Evolutionary conservation across 2,888 invertebrate species (phyloP).

Genomic region (Azorinus chamasolen): DNA sequence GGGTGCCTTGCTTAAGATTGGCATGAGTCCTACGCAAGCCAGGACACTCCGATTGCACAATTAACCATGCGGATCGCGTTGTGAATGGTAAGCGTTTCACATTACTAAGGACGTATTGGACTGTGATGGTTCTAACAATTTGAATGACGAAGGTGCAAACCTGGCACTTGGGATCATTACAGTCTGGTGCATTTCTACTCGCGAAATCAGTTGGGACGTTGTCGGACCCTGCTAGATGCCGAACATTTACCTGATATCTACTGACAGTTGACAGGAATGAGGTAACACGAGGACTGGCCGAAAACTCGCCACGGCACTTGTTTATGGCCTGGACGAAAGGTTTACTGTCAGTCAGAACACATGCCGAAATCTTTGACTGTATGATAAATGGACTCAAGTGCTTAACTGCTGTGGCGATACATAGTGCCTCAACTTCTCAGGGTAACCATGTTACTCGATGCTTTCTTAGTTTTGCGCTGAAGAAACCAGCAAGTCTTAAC

Average conservation of each 20-base stretch:
- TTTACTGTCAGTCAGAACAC: conserved; percentile 65
- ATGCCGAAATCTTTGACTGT: conserved; percentile 43
- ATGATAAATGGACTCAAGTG: conserved; percentile 68
- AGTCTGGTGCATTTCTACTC: conserved; percentile 56
- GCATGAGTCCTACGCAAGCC: conserved; percentile 66
- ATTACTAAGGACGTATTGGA: conserved; percentile 25
- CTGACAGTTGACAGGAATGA: conserved; percentile 62
- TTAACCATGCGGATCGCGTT: conserved; percentile 58
- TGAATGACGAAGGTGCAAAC: conserved; percentile 45
- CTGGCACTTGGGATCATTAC: conserved; percentile 58
- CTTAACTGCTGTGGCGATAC: conserved; percentile 60
- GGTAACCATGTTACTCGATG: conserved; percentile 67
- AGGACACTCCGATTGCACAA: conserved; percentile 61
- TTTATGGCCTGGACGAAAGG: conserved; percentile 67
- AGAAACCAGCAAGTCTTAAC: conserved; percentile 63
- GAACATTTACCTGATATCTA: too few relatives aligned
- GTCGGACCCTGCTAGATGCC: too few relatives aligned
- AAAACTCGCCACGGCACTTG: conserved; percentile 67
- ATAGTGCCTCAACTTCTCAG: conserved; percentile 68
- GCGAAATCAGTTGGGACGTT: conserved; percentile 63
- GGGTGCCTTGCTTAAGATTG: conserved; percentile 65
- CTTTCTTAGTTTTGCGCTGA: conserved; percentile 66
- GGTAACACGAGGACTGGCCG: conserved; percentile 60
- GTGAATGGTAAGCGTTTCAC: conserved; percentile 55
- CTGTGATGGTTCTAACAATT: conserved; percentile 37